Evolutionary conservation across 2,888 invertebrate genomes (phyloP), one percentile per base, ranked within the genome.

Genomic region (Troglohyphantes excavatus): DNA sequence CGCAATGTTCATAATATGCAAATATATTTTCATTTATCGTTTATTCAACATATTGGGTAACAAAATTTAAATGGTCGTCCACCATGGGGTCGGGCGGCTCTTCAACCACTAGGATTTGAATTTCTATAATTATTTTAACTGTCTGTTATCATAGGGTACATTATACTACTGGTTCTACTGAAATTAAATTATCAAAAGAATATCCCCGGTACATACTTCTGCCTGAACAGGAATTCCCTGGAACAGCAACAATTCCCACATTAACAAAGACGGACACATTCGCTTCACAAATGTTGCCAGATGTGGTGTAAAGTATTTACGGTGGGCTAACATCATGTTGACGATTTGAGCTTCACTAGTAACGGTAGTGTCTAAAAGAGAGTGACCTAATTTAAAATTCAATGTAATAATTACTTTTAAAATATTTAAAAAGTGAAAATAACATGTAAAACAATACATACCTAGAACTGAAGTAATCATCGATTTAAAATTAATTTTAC

Each of bases 231-330:
- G 83, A 23, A 78, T 78, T 63, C 89, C 89, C 61, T 78, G 89
- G 46, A 83, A 78, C 6, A 84, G 46, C 21, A 89, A 46, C 7
- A 89, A 33, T 43, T 89, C 83, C 76, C 83, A 89, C 63, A 89
- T 78, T 19, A 89, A 61, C 21, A 84, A 21, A 19, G 89, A 84
- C 26, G 83, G 89, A 17, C 70, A 76, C 0, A 84, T 83, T 33
- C 33, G 78, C 19, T 83, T 70, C 6, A 72, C 11, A 29, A 89
- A 78, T 29, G 63, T 65, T 61, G 83, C 83, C 26, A 89, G 29
- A 23, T 63, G 59, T 26, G 75, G 83, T 26, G 46, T 75, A 39
- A 89, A 89, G 70, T 83, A 39, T 29, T 67, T 70, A 6, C 83
- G 68, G 53, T 83, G 73, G 2, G 73, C 65, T 6, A 46, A 21